Conservation (phyloP, 37 sponge, comb jelly and placozoan genomes). For the Ianthella basta region DNA sequence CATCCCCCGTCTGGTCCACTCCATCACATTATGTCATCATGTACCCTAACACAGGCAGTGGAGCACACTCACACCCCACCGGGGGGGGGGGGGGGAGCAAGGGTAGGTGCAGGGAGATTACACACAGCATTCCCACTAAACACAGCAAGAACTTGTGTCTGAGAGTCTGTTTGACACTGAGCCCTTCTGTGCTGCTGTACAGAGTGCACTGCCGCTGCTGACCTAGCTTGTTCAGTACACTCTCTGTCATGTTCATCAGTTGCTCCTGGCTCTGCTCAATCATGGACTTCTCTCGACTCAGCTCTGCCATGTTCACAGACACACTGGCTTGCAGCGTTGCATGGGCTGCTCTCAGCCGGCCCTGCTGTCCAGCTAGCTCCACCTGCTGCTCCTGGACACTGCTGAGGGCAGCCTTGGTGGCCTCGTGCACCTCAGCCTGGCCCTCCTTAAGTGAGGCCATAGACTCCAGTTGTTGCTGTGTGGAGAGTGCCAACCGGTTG, state of each 20-base stretch:
- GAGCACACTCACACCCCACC: no score
- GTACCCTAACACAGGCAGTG: no score
- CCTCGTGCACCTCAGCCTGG: conserved; percentile 31
- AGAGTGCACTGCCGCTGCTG: background rate
- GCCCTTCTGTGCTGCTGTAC: no score
- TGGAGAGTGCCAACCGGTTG: conserved; percentile 62
- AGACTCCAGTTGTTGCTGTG: conserved; percentile 48
- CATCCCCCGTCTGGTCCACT: no score
- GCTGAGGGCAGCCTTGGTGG: conserved; percentile 26
- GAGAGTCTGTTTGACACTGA: no score
- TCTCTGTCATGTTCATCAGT: conserved; percentile 64
- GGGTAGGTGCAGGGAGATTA: no score
- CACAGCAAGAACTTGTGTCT: no score
- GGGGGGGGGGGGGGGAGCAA: no score
- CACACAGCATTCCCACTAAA: no score
- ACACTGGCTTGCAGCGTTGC: conserved; percentile 26
- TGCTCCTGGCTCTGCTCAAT: conserved; percentile 56
- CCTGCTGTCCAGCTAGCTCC: conserved; percentile 32
- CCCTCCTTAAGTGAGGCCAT: conserved; percentile 33
- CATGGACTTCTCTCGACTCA: conserved; percentile 53
- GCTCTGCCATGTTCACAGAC: conserved; percentile 44
- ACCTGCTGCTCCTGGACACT: conserved; percentile 22
- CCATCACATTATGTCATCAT: no score
- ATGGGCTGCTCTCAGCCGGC: conserved; percentile 27
- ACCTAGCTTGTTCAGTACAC: conserved; percentile 56